Conservation (phyloP, 2,888 invertebrate genomes). For the Calephelis perditalis region DNA sequence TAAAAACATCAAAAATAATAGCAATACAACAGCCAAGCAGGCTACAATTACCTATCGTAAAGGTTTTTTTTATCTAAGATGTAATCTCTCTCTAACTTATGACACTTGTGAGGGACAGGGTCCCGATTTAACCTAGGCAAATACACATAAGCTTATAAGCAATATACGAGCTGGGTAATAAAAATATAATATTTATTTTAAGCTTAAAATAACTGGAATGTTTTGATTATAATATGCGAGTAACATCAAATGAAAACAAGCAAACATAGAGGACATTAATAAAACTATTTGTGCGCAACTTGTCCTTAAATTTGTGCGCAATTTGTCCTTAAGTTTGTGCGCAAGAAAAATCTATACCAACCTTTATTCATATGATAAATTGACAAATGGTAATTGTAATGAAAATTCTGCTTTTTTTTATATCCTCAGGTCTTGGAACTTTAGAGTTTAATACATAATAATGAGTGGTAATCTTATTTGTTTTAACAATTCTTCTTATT, state of each 20-base stretch:
- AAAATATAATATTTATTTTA: constrained; percentile 14
- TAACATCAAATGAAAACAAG: constrained; percentile 4
- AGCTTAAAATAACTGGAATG: constrained; percentile 18
- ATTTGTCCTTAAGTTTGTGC: background rate
- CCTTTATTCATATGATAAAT: background rate
- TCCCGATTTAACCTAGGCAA: constrained; percentile 8
- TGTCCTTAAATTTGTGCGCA: background rate
- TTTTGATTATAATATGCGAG: constrained; percentile 8
- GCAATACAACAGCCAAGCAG: background rate
- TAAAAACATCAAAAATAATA: too few relatives aligned
- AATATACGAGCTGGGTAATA: constrained; percentile 2
- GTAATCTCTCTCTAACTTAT: constrained; percentile 6
- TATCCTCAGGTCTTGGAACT: too few relatives aligned
- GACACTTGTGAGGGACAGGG: constrained; percentile 4
- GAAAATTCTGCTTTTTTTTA: too few relatives aligned
- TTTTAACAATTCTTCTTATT: background rate
- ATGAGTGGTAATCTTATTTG: background rate
- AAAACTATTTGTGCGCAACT: constrained; percentile 1
- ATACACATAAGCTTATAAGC: background rate
- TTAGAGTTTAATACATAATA: background rate
- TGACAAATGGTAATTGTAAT: too few relatives aligned
- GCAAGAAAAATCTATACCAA: background rate
- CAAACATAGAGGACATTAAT: background rate
- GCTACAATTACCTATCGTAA: constrained; percentile 2
- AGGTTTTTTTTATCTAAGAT: background rate